Percentiles rank a stretch among this genome's conserved stretches.
Evolutionary conservation across 1,140 invertebrate genomes (phyloP).

Genomic region (Lepidurus packardi): DNA sequence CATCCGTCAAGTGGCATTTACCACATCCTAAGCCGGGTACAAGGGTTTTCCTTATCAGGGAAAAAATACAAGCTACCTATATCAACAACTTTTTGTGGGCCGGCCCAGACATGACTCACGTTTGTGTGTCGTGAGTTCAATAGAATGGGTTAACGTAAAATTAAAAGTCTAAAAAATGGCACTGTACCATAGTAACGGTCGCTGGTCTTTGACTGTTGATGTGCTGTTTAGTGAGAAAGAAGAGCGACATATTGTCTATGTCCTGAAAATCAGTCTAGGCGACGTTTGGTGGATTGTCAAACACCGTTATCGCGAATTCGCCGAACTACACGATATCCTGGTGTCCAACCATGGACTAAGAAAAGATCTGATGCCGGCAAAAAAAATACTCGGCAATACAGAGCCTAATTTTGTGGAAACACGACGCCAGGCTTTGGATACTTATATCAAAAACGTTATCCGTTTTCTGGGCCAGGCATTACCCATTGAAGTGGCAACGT

Average conservation of each 20-base stretch:
- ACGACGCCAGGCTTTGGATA: conserved; percentile 67
- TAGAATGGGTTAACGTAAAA: background rate
- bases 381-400: conserved; percentile 76
- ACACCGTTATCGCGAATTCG: conserved; percentile 83
- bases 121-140: background rate
- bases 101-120: background rate
- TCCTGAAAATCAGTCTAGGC: conserved; percentile 48
- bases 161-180: background rate
- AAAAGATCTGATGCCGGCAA: conserved; percentile 80
- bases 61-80: background rate
- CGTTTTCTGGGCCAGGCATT: conserved; percentile 64
- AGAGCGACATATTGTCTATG: conserved; percentile 28
- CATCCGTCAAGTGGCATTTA: background rate
- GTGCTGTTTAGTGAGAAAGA: conserved; percentile 32
- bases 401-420: conserved; percentile 78
- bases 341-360: conserved; percentile 67
- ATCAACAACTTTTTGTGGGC: background rate
- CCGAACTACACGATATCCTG: conserved; percentile 75
- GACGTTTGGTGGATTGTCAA: conserved; percentile 70
- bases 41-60: background rate
- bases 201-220: background rate
- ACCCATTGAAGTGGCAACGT: conserved; percentile 66
- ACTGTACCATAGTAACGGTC: background rate
- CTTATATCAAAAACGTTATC: conserved; percentile 70
- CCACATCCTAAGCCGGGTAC: background rate